Conservation (phyloP, 2,113 vertebrate species). For the Triplophysa siluroides region DNA sequence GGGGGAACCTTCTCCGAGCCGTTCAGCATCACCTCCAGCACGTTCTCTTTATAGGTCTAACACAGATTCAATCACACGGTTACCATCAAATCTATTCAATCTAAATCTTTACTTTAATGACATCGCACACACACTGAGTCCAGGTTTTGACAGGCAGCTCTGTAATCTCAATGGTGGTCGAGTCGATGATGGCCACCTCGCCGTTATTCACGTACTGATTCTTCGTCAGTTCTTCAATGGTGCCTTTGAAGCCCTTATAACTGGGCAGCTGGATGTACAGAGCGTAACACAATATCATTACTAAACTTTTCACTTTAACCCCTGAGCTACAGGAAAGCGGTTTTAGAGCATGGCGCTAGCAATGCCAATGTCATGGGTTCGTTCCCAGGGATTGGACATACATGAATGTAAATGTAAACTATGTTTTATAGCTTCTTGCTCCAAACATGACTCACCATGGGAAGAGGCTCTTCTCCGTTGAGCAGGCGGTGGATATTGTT, state of each 20-base stretch:
- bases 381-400: too few species aligned
- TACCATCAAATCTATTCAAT: too few species aligned
- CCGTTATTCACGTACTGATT: constrained; percentile 90
- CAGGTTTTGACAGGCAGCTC: constrained; percentile 92
- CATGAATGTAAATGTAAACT: too few species aligned
- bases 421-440: too few species aligned
- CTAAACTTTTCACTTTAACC: neutral
- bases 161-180: constrained; percentile 96
- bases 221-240: constrained; percentile 83
- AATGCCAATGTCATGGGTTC: too few species aligned
- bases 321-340: too few species aligned
- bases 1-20: constrained; percentile 91
- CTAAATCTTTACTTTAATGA: too few species aligned
- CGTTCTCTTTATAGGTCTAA: constrained; percentile 92
- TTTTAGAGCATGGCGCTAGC: too few species aligned
- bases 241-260: constrained; percentile 94
- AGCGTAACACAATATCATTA: neutral
- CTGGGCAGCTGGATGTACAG: constrained; percentile 81
- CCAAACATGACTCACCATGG: constrained; percentile 81
- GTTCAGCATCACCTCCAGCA: constrained; percentile 93
- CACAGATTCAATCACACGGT: neutral
- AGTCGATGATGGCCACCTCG: constrained; percentile 90
- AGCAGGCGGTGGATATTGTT: constrained; percentile 88
- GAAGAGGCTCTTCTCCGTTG: constrained; percentile 84
- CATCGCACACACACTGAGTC: constrained; percentile 84